Evolutionary conservation across 1,140 invertebrate species (phyloP), one percentile per base, ranked within the genome.

Genomic region (Sinella curviseta): DNA sequence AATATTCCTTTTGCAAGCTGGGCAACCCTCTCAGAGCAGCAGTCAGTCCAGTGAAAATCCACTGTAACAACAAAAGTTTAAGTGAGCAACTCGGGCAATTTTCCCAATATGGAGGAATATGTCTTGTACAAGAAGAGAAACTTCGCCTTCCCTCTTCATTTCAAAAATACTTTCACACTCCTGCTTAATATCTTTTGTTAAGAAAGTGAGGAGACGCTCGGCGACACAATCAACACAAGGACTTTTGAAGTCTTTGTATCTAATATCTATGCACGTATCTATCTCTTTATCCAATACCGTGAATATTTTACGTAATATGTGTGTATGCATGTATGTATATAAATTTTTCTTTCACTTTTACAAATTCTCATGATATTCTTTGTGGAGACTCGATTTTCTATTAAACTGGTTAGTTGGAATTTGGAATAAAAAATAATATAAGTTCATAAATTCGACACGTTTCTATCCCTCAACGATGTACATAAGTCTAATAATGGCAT

Each of bases 1-100:
- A 65, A 65, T 65, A 65, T 65, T 65, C 26, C 57, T 65, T 65
- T 26, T 65, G 26, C 57, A 65, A 26, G 57, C 57, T 65, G 57
- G 39, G 39, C 39, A 48, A 48, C 39, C 39, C 39, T 8, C 39
- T 48, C 39, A 48, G 39, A 48, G n/a, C n/a, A n/a, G n/a, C n/a
- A n/a, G 39, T 48, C 20, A 8, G 39, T 48, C 39, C 39, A 48
- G 39, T 48, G 39, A 48, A 20, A 48, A 8, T 48, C 20, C 39
- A 8, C 39, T 48, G 39, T 48, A 48, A 48, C 39, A 48, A 48
- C 8, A 48, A 48, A 48, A 48, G 39, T 48, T 48, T 48, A 48
- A 12, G 8, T 48, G n/a, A n/a, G 8, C 39, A 48, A 48, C 39
- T 48, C 39, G 39, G 8, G 8, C 39, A 48, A 48, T 48, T 48